Conservation (phyloP, 2,888 invertebrate genomes). For the Pantelozetes paolii region DNA sequence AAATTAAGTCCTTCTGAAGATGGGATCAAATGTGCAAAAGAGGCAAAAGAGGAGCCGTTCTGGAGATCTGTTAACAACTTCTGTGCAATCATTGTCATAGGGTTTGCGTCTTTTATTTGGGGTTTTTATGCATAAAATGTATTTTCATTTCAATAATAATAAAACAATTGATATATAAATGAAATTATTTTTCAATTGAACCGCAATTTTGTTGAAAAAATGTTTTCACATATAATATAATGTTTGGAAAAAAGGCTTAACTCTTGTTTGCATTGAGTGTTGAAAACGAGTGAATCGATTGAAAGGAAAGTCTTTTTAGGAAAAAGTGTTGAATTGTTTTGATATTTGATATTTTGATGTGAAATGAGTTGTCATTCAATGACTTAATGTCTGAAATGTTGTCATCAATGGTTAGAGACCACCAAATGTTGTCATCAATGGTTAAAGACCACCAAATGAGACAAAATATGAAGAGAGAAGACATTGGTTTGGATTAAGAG, state of each 20-base stretch:
- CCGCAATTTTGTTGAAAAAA: too few species aligned
- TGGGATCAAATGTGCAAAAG: constrained; percentile 1
- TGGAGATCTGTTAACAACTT: constrained; percentile 51
- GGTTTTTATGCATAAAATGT: constrained; percentile 49
- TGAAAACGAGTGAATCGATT: too few species aligned
- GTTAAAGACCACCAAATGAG: constrained; percentile 81
- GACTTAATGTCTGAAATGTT: neutral
- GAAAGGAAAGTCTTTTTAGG: neutral
- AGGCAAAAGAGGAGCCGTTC: neutral
- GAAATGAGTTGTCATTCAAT: neutral
- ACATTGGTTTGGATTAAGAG: constrained; percentile 49
- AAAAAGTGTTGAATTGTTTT: neutral
- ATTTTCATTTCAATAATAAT: neutral
- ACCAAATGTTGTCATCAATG: constrained; percentile 77
- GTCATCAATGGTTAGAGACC: too few species aligned
- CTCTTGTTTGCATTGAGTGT: too few species aligned
- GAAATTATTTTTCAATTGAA: too few species aligned
- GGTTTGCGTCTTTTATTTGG: constrained; percentile 52
- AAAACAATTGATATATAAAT: too few species aligned
- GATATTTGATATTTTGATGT: neutral
- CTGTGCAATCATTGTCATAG: constrained; percentile 52
- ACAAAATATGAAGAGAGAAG: constrained; percentile 71
- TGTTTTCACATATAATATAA: too few species aligned
- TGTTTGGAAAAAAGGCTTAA: too few species aligned
- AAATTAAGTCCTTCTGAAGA: neutral